phyloP scores from a whole-genome alignment of 2,888 invertebrate genomes.

The Drosophila prolongata region DNA sequence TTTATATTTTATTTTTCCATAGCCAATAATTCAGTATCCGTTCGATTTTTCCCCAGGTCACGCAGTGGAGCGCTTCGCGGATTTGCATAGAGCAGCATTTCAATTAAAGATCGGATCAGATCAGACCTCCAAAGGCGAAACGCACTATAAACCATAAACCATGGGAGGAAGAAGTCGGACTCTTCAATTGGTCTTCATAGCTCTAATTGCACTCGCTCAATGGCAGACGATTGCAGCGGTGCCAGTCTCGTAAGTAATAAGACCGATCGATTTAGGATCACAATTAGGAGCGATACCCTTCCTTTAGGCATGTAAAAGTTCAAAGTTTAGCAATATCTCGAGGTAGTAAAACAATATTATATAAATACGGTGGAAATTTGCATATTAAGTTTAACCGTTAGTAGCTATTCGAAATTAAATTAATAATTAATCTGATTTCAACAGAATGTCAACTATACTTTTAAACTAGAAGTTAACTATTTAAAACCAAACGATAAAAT shows the following conservation, averaged over 20 bases:
- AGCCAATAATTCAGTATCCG: slow-evolving; percentile 14
- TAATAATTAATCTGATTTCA: too few species aligned
- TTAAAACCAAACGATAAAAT: too few species aligned
- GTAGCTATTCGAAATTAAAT: too few species aligned
- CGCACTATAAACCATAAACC: slow-evolving; percentile 30
- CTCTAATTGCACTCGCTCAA: slow-evolving; percentile 75
- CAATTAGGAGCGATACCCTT: not conserved
- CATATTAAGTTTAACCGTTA: too few species aligned
- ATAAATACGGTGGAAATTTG: too few species aligned
- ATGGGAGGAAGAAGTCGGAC: slow-evolving; percentile 65
- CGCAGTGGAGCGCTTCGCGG: slow-evolving; percentile 42
- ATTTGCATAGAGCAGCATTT: slow-evolving; percentile 28
- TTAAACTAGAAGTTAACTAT: too few species aligned
- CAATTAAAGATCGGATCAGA: slow-evolving; percentile 53
- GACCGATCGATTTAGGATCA: not conserved
- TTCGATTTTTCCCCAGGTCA: slow-evolving; percentile 42
- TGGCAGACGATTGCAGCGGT: slow-evolving; percentile 65
- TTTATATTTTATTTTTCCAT: slow-evolving; percentile 7
- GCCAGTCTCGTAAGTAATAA: slow-evolving; percentile 77
- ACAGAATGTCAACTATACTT: too few species aligned
- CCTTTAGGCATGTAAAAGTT: not conserved
- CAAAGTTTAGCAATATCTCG: too few species aligned
- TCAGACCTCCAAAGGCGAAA: slow-evolving; percentile 6
- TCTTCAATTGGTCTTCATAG: slow-evolving; percentile 75
- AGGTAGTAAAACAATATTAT: too few species aligned